These are phyloP conservation scores for Agonum fuliginosum DNA, from an alignment of 2,888 invertebrate species.

Conservation along the genomic window DNA sequence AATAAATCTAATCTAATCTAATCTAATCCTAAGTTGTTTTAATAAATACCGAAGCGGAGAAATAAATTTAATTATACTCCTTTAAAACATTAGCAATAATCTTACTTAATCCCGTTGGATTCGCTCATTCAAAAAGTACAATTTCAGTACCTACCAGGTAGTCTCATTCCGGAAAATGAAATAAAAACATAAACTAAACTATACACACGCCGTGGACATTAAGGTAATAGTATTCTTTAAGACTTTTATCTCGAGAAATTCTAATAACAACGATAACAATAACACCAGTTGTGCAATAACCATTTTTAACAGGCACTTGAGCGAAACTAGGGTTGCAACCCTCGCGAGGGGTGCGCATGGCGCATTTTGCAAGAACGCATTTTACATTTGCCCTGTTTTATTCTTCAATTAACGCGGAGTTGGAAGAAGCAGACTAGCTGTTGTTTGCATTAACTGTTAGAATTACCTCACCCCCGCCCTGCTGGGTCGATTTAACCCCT, in stretches of 20 bases:
- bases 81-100: neutral
- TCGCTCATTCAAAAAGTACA: neutral
- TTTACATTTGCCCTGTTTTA: conserved; percentile 47
- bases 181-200: conserved; percentile 30
- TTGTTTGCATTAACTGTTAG: conserved; percentile 53
- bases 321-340: conserved; percentile 25
- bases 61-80: neutral
- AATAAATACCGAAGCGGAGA: too few relatives aligned
- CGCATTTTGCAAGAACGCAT: conserved; percentile 46
- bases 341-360: conserved; percentile 17
- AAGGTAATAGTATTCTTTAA: conserved; percentile 24
- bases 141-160: neutral
- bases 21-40: too few relatives aligned
- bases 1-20: too few relatives aligned
- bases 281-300: conserved; percentile 46
- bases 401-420: conserved; percentile 49
- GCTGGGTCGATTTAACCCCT: conserved; percentile 5
- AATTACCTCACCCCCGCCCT: neutral
- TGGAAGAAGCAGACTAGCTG: conserved; percentile 16
- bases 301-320: conserved; percentile 53
- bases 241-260: conserved; percentile 36
- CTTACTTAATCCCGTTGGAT: neutral
- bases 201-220: neutral
- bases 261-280: conserved; percentile 50
- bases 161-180: conserved; percentile 6